Base-by-base conservation (phyloP, 2,888 invertebrate species). In the Zeuzera pyrina region DNA sequence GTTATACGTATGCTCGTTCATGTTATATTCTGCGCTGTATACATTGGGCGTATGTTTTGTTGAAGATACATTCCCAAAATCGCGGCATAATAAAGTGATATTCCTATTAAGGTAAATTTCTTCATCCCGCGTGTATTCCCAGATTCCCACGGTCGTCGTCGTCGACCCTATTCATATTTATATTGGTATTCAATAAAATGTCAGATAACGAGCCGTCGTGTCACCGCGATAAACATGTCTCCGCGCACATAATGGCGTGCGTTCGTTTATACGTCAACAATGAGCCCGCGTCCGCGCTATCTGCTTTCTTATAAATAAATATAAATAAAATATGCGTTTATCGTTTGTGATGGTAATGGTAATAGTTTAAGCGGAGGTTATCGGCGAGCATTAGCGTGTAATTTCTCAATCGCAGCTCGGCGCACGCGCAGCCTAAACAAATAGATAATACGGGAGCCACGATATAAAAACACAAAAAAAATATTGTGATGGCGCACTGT, bases 381-480 rank as follows among this genome's bases (percentile, higher is more conserved):
- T 29, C 21, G 21, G 25, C 28, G 32, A 15, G 21, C 34, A 28
- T 31, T 31, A 31, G 31, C 33, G 33, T 38, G 38, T 35, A 31
- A 42, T 42, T 38, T 37, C 39, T 38, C 34, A 38, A 42, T 42
- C 36, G 19, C 3, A 15, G 31, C 16, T 8, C 19, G 19, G 19
- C 25, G 25, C 25, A 25, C 25, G 25, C 25, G 25, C 25, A 5
- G 10, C 25, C 13, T 25, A n/a, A n/a, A n/a, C 12, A 3, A 25
- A 12, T 6, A 12, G 12, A 8, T 19, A 8, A 19, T 5, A 19
- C 25, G 36, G 10, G 24, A 34, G 32, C 29, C 23, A 7, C 6
- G 1, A 7, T 19, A 7, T 19, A 19, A 8, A 19, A 19, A 19
- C 8, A 19, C n/a, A n/a, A n/a, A n/a, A n/a, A n/a, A n/a, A n/a